Evolutionary conservation across 2,888 invertebrate species (phyloP), one percentile per base, ranked within the genome.

Genomic region (Theretra japonica): DNA sequence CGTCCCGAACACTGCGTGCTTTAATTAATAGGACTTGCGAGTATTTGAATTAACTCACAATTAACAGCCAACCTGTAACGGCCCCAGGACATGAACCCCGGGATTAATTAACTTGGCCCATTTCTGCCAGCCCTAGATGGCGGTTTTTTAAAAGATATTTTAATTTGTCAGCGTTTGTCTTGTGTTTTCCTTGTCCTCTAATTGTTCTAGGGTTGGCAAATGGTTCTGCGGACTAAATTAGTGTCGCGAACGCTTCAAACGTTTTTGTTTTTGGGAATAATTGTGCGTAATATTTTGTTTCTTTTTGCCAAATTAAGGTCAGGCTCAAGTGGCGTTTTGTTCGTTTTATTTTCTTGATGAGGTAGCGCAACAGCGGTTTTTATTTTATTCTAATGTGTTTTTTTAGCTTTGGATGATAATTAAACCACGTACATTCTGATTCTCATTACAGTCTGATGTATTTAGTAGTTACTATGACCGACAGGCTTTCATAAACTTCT

Each of bases 1-100:
- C 69, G 56, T 69, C 68, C 53, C 53, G 65, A 53, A 76, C 73
- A 73, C 70, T 73, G 70, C 56, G 70, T 75, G 72, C 76, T 76
- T 76, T 78, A 82, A 82, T 82, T 76, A 78, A 75, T 75, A 75
- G 70, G 21, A 74, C 72, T 65, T 75, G 71, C 59, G 70, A 65
- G 74, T 73, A 72, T 21, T 41, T 72, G 71, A 80, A 79, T 80
- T 77, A 73, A 73, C 73, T 74, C 70, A 68, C 75, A 82, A 82
- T 81, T 70, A 73, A 72, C 74, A 73, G 60, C 76, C 76, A 83
- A 70, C 79, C 78, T 83, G 81, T 82, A 77, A 76, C 73, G 65
- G 75, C 69, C 75, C 33, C 68, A 59, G 72, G 74, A 71, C 72
- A 73, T 74, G 72, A 71, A 70, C 70, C 75, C 58, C 53, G 70